phyloP scores from a whole-genome alignment of 2,888 invertebrate genomes.

The Pemphredon lugubris region DNA sequence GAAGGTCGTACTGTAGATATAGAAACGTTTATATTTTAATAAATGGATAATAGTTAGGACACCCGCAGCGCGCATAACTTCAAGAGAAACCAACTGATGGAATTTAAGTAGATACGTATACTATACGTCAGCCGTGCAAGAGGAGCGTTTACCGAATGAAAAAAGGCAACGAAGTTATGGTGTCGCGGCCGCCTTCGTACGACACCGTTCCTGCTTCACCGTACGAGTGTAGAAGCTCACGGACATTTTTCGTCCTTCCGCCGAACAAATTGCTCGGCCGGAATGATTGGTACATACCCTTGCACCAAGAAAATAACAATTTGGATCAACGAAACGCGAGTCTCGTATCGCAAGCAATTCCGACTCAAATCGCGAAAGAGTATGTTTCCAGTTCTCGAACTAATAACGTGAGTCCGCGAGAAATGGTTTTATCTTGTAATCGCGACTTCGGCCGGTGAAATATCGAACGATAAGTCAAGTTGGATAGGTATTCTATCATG shows the following conservation, averaged over 20 bases:
- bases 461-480: conserved; percentile 46
- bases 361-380: not conserved
- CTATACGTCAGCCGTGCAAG: not conserved
- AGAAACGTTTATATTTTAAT: not conserved
- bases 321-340: not conserved
- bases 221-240: conserved; percentile 7
- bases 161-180: conserved; percentile 43
- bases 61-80: too few species aligned
- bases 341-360: not conserved
- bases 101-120: not conserved
- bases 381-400: not conserved
- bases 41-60: too few species aligned
- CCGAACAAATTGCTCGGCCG: conserved; percentile 53
- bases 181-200: conserved; percentile 49
- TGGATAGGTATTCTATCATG: conserved; percentile 42
- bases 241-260: conserved; percentile 56
- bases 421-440: conserved; percentile 34
- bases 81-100: too few species aligned
- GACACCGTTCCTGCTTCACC: conserved; percentile 33
- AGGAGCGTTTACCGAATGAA: conserved; percentile 31
- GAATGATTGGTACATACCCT: conserved; percentile 70
- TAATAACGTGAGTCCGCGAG: conserved; percentile 20
- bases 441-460: conserved; percentile 23
- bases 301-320: conserved; percentile 30
- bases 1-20: not conserved